Evolutionary conservation across 2,888 invertebrate species (phyloP).

Genomic region (Hydroisotoma schaefferi): DNA sequence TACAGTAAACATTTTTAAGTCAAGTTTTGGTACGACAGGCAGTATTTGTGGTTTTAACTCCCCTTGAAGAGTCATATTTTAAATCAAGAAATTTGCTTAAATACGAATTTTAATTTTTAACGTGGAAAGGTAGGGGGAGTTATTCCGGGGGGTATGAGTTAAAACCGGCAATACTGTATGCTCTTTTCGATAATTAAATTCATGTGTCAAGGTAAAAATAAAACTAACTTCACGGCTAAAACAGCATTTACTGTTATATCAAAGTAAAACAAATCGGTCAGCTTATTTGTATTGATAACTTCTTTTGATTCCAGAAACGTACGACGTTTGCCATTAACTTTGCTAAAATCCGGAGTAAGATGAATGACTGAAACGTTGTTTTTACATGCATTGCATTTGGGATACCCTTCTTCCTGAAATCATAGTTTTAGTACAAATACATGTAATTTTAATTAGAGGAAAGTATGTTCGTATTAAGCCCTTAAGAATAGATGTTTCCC

Average conservation of each 20-base stretch:
- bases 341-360: conserved; percentile 23
- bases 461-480: not conserved
- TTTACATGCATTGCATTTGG: conserved; percentile 35
- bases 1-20: not conserved
- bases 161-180: too few relatives aligned
- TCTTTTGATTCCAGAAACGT: conserved; percentile 16
- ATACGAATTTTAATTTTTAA: too few relatives aligned
- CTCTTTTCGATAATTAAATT: too few relatives aligned
- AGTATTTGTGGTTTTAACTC: too few relatives aligned
- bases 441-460: not conserved
- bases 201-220: too few relatives aligned
- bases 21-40: too few relatives aligned
- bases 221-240: conserved; percentile 59
- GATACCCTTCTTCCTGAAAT: conserved; percentile 28
- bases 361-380: conserved; percentile 41
- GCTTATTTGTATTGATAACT: conserved; percentile 14
- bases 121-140: too few relatives aligned
- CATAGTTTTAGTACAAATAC: not conserved
- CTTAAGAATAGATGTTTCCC: not conserved
- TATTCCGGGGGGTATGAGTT: too few relatives aligned
- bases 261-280: conserved; percentile 68
- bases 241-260: conserved; percentile 73
- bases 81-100: not conserved
- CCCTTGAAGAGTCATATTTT: too few relatives aligned
- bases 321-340: conserved; percentile 15